Evolutionary conservation across 2,888 invertebrate genomes (phyloP).

Genomic region (Aromia moschata): DNA sequence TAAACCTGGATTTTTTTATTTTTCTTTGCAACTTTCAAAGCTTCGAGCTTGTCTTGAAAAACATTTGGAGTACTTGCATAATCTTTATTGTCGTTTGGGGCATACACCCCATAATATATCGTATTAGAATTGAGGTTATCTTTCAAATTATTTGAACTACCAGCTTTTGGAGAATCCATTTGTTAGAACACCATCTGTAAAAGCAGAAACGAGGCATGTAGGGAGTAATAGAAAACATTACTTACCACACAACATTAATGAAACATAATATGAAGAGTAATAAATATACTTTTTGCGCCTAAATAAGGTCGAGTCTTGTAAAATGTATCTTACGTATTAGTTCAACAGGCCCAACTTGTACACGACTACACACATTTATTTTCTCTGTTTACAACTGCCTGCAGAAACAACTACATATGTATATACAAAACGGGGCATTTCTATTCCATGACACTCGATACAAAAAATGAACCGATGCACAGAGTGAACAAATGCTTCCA

Average conservation of each 20-base stretch:
- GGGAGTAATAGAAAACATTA: not conserved
- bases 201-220: not conserved
- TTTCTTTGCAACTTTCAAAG: constrained; percentile 78
- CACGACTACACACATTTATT: constrained; percentile 25
- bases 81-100: constrained; percentile 52
- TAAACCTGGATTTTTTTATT: constrained; percentile 83
- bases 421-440: not conserved
- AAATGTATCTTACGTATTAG: constrained; percentile 16
- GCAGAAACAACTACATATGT: not conserved
- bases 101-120: constrained; percentile 58
- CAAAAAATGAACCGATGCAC: too few relatives aligned
- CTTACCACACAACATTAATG: constrained; percentile 9
- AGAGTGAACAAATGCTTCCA: too few relatives aligned
- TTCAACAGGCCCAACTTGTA: constrained; percentile 8
- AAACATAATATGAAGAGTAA: constrained; percentile 14
- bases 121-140: constrained; percentile 28
- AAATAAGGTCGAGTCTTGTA: constrained; percentile 15
- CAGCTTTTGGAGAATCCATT: constrained; percentile 13
- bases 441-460: not conserved
- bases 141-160: constrained; percentile 9
- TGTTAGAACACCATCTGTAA: constrained; percentile 5
- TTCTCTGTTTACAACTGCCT: constrained; percentile 5
- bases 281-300: constrained; percentile 1
- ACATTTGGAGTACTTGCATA: constrained; percentile 62
- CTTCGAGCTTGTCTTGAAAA: constrained; percentile 77